These are phyloP conservation scores for Ceriagrion tenellum DNA, from an alignment of 2,888 invertebrate species.

Conservation along the genomic window DNA sequence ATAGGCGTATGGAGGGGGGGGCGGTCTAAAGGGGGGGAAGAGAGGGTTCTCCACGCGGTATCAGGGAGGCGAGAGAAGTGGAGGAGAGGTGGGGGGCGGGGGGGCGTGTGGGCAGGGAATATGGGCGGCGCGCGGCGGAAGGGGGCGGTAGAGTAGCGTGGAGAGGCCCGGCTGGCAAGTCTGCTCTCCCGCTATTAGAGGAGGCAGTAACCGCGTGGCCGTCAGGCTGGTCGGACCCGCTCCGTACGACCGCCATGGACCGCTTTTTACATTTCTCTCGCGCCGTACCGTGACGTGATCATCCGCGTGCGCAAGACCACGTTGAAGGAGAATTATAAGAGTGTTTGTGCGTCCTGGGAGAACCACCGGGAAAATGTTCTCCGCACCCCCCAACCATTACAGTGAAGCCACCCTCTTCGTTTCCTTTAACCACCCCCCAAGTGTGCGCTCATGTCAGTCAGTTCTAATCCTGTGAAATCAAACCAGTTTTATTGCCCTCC, in stretches of 20 bases:
- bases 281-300: no score
- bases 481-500: neutral
- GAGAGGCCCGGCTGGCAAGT: neutral
- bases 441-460: no score
- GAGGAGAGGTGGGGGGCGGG: neutral
- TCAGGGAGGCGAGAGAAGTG: neutral
- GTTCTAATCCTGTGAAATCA: no score
- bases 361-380: no score
- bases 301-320: no score
- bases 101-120: neutral
- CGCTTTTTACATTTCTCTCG: neutral
- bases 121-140: neutral
- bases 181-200: conserved; percentile 53
- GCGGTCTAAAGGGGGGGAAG: neutral
- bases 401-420: no score
- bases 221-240: conserved; percentile 61
- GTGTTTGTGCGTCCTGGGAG: no score
- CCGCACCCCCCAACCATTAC: no score
- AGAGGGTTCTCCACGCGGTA: conserved; percentile 3
- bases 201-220: conserved; percentile 64
- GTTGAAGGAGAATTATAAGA: no score
- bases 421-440: no score
- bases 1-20: neutral
- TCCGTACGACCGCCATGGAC: neutral
- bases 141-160: neutral